Conservation (phyloP, 2,888 invertebrate species). For the Eumerus sabulonum region DNA sequence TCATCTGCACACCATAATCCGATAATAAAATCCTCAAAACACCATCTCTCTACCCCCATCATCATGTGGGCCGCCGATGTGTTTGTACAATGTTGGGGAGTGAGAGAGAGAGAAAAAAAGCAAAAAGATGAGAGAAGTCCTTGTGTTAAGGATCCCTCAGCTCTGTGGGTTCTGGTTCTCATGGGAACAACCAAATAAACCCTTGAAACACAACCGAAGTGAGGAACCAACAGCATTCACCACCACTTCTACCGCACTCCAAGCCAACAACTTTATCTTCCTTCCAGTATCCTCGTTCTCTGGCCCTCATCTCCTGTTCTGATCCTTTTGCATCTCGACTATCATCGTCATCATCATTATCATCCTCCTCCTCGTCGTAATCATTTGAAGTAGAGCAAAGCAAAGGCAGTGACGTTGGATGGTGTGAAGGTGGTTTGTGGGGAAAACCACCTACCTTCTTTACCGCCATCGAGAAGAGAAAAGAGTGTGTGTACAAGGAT, state of each 20-base stretch:
- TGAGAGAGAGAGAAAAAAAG: no score
- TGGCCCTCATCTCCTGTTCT: no score
- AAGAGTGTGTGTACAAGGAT: conserved; percentile 62
- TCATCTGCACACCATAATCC: conserved; percentile 68
- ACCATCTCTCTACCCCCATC: not conserved
- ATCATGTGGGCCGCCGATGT: no score
- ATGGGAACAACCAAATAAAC: conserved; percentile 61
- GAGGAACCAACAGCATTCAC: conserved; percentile 27
- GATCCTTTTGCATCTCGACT: conserved; percentile 45
- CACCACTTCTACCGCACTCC: conserved; percentile 5
- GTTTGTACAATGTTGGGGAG: no score
- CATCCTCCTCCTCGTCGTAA: not conserved
- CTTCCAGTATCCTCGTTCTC: no score
- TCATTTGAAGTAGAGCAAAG: no score
- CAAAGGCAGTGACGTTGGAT: not conserved
- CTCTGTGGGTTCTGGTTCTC: conserved; percentile 44
- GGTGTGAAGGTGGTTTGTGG: not conserved
- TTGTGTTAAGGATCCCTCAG: conserved; percentile 23
- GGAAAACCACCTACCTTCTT: not conserved
- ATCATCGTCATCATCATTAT: conserved; percentile 47
- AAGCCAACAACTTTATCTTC: conserved; percentile 1
- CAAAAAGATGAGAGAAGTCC: not conserved
- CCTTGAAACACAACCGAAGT: conserved; percentile 42
- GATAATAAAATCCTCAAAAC: conserved; percentile 63
- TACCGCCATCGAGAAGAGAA: conserved; percentile 11